Evolutionary conservation across 2,888 invertebrate genomes (phyloP).

Genomic region (Tuta absoluta): DNA sequence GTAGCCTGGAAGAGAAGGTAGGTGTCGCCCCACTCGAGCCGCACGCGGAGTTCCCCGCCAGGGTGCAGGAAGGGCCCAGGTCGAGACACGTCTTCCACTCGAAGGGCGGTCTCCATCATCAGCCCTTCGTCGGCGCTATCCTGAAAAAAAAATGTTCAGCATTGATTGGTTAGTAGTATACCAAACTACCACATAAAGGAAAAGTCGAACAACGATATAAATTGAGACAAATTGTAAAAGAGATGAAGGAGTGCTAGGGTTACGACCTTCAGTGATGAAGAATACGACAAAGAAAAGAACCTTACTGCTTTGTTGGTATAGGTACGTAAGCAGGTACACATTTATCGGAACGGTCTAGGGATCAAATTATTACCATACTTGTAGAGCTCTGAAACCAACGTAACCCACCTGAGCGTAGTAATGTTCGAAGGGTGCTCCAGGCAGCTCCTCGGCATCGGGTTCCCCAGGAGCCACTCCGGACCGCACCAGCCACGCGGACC

Average conservation of each 20-base stretch:
- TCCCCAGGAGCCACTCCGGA: conserved; percentile 78
- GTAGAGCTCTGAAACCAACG: too few species aligned
- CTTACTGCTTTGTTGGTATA: too few species aligned
- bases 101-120: conserved; percentile 89
- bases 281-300: too few species aligned
- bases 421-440: conserved; percentile 88
- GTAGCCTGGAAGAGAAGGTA: conserved; percentile 90
- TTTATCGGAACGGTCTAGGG: too few species aligned
- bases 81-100: conserved; percentile 86
- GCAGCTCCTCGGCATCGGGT: conserved; percentile 84
- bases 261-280: too few species aligned
- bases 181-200: background rate
- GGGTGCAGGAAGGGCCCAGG: conserved; percentile 86
- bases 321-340: too few species aligned
- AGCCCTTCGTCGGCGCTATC: conserved; percentile 89
- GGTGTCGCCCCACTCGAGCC: conserved; percentile 91
- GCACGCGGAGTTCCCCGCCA: conserved; percentile 87
- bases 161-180: background rate
- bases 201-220: too few species aligned
- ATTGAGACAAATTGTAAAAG: too few species aligned
- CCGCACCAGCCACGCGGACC: conserved; percentile 85
- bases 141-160: conserved; percentile 49
- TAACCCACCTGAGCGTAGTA: conserved; percentile 84
- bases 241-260: too few species aligned
- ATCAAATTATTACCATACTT: too few species aligned